Base-by-base conservation (phyloP, 2,888 invertebrate genomes). In the Atethmia centrago region DNA sequence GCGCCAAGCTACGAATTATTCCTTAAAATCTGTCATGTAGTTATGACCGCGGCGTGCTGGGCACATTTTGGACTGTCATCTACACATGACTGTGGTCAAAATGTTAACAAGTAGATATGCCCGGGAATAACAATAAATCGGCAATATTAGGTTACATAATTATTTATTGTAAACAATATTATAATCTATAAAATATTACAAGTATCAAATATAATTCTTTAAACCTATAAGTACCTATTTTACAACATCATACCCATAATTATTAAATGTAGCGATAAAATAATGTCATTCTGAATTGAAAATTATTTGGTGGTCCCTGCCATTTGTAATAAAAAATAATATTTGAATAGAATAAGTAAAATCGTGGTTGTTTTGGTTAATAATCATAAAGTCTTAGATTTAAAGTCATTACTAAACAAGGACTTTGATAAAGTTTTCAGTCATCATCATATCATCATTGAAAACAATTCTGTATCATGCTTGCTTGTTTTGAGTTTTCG, bases 121-220 rank as follows among this genome's bases (percentile, higher is more conserved):
- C 8, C 1, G 9, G 8, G 8, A 28, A 21, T 19, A 36, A 45
- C 0, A 65, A 63, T 68, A 64, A 74, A 61, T 68, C 40, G 31
- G 19, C 42, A 61, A 72, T 7, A 66, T 55, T 56, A 63, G 72
- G 73, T 73, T 79, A 86, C 83, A 84, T 85, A 82, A 87, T 84
- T 80, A 89, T 91, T 90, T 90, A 91, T 89, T 90, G 71, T 87
- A 88, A 90, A 90, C 86, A 81, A 85, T 79, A 64, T 49, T 64
- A 74, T 86, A 87, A 88, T 76, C 76, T 85, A 87, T 86, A 87
- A 86, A 87, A 84, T 85, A 80, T 79, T 71, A 76, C 71, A 59
- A 70, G 59, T 74, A 79, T 82, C 66, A 74, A 74, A 64, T 73
- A 83, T 84, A 80, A 65, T 72, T 59, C 49, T 71, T 66, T 79